A percentile compares a stretch with the other conserved stretches of the same genome.
Conservation (phyloP, 2,113 vertebrate species). For the Sinocyclocheilus maitianheensis region DNA sequence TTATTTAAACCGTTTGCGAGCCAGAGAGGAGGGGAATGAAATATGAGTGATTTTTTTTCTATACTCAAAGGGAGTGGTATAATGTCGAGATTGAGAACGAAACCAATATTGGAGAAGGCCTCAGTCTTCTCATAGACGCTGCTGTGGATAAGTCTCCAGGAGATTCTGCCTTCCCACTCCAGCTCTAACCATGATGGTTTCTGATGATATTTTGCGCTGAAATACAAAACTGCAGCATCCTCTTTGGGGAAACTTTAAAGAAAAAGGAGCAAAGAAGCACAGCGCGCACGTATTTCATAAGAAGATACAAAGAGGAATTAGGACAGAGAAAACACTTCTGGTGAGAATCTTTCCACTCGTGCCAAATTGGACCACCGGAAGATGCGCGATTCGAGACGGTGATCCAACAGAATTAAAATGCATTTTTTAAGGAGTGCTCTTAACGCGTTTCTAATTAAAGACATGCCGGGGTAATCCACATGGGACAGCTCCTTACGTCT, state of each 20-base stretch:
- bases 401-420: slow-evolving; percentile 62
- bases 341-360: slow-evolving; percentile 1
- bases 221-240: slow-evolving; percentile 52
- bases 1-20: slow-evolving; percentile 26
- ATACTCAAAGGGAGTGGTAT: slow-evolving; percentile 63
- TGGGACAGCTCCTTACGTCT: slow-evolving; percentile 77
- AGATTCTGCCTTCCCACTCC: slow-evolving; percentile 33
- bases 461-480: slow-evolving; percentile 69
- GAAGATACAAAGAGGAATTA: slow-evolving; percentile 2
- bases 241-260: slow-evolving; percentile 46
- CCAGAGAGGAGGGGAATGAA: slow-evolving; percentile 54
- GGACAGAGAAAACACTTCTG: slow-evolving; percentile 11
- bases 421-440: slow-evolving; percentile 61
- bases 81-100: slow-evolving; percentile 57
- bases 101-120: slow-evolving; percentile 53
- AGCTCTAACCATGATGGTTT: slow-evolving; percentile 49
- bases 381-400: slow-evolving; percentile 41
- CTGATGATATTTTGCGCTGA: slow-evolving; percentile 50
- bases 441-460: slow-evolving; percentile 66
- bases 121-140: slow-evolving; percentile 41
- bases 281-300: slow-evolving; percentile 36
- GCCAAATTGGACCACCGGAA: slow-evolving; percentile 34
- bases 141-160: slow-evolving; percentile 26
- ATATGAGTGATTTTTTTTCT: slow-evolving; percentile 47
- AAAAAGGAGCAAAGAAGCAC: slow-evolving; percentile 49